These are phyloP conservation scores for Butastur rufipennis DNA, from an alignment of 2,113 vertebrate species.

Conservation along the genomic window DNA sequence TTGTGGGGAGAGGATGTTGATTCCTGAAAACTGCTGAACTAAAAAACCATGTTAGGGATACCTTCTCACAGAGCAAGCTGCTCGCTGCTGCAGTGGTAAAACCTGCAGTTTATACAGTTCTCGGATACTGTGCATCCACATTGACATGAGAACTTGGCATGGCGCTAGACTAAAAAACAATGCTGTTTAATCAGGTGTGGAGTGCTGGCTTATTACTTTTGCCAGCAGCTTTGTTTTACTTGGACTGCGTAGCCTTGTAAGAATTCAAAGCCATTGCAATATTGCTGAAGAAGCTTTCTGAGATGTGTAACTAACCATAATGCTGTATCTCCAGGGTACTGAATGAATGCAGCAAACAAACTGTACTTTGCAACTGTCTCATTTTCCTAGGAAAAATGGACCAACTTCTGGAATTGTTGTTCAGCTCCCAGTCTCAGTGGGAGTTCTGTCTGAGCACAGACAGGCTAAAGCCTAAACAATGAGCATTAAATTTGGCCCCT, in stretches of 20 bases:
- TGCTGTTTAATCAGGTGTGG: conserved; percentile 67
- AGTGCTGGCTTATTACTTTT: conserved; percentile 49
- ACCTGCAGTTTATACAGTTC: neutral
- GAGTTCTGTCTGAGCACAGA: conserved; percentile 43
- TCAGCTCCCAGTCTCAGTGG: conserved; percentile 37
- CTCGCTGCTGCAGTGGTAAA: neutral
- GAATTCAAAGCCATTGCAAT: conserved; percentile 36
- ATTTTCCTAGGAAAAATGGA: conserved; percentile 58
- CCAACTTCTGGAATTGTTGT: conserved; percentile 38
- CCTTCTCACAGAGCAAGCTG: neutral
- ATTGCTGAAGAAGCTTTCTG: conserved; percentile 48
- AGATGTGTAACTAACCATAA: conserved; percentile 43
- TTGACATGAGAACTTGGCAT: conserved; percentile 39
- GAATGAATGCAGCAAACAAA: neutral
- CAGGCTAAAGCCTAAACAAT: conserved; percentile 37
- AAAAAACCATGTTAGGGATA: neutral
- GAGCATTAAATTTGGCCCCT: conserved; percentile 21
- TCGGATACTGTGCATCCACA: neutral
- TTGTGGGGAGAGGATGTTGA: neutral
- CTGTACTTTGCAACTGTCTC: conserved; percentile 41
- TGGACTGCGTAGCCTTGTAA: conserved; percentile 53
- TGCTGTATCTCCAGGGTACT: conserved; percentile 37
- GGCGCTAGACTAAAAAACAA: conserved; percentile 33
- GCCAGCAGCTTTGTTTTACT: conserved; percentile 68
- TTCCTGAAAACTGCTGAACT: neutral